Evolutionary conservation across 2,797 vertebrate genomes (phyloP), one percentile per base, ranked within the genome.

Genomic region (Aldrovandia affinis): DNA sequence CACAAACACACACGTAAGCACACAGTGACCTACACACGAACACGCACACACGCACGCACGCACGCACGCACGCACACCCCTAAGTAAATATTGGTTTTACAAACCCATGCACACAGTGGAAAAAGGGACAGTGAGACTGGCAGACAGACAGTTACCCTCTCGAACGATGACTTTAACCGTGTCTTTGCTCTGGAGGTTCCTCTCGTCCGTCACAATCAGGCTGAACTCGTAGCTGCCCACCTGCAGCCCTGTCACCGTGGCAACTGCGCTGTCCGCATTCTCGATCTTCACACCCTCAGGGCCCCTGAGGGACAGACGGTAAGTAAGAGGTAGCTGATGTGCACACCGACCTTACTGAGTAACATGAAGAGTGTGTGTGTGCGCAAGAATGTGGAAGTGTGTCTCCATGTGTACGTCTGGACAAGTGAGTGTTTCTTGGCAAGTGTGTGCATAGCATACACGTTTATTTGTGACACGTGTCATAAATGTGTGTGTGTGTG

Each of bases 231-330:
- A 99, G 0, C 82, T 92, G 81, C 98, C 98, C 25, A 96, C 97
- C 84, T 97, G 95, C 2, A 99, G 96, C 52, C 98, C 98, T 0
- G 95, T 97, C 90, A 99, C 97, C 15, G 95, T 97, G 90, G 97
- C 96, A 33, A 97, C 88, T 0, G 96, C 96, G 47, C 92, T 90
- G 92, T 98, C 97, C 25, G 95, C 95, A 6, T 98, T 98, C 88
- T 98, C 97, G 0, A 99, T 96, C 90, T 97, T 98, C 86, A 97
- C 97, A 20, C 97, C 97, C 0, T 95, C 96, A 0, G 97, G 98
- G 10, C 98, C 98, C 83, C 98, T 99, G 92, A 78, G 15, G 86
- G 7, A 89, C 57, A 55, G 61, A 84, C 39, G 81, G 65, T 70
- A 30, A 70, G 33, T 36, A 15, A 73, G n/a, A 81, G 75, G 81